A percentile compares a stretch with the other conserved stretches of the same genome.
phyloP scores from a whole-genome alignment of 2,113 vertebrate genomes.

The Ammodytes dubius region DNA sequence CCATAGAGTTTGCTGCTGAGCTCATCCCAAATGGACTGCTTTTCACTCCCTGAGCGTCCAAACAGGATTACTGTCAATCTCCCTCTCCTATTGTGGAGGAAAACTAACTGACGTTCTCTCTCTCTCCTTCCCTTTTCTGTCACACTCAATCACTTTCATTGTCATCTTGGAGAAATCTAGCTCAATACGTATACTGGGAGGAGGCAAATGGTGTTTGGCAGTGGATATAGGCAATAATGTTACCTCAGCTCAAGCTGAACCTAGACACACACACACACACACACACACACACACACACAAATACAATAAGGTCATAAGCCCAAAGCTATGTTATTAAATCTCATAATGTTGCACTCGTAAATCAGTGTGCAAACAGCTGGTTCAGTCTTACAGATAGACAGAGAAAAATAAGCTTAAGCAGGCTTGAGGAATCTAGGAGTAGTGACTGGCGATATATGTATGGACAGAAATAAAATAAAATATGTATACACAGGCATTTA shows the following conservation, averaged over 20 bases:
- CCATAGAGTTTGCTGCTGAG: conserved; percentile 34
- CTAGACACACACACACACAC: conserved; percentile 55
- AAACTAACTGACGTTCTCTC: conserved; percentile 40
- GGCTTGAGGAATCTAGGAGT: not conserved
- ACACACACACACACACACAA: not conserved
- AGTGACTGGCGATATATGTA: conserved; percentile 1
- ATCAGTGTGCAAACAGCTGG: conserved; percentile 68
- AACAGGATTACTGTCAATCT: conserved; percentile 73
- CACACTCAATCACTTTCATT: conserved; percentile 64
- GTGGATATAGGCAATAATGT: conserved; percentile 50
- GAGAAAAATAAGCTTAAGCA: conserved; percentile 3
- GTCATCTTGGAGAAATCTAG: conserved; percentile 56
- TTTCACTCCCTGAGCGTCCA: conserved; percentile 53
- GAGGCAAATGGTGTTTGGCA: conserved; percentile 60
- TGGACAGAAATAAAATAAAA: conserved; percentile 7
- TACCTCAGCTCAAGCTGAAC: conserved; percentile 54
- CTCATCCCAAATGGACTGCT: conserved; percentile 71
- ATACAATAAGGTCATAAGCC: conserved; percentile 69
- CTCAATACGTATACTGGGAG: conserved; percentile 20
- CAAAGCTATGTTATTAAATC: conserved; percentile 69
- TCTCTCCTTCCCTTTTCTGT: conserved; percentile 56
- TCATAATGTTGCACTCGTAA: conserved; percentile 68
- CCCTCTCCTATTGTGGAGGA: conserved; percentile 32
- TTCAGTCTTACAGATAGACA: conserved; percentile 25
- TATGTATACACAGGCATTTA: not conserved